Conservation (phyloP, 2,113 vertebrate genomes). For the Malurus cyaneus region DNA sequence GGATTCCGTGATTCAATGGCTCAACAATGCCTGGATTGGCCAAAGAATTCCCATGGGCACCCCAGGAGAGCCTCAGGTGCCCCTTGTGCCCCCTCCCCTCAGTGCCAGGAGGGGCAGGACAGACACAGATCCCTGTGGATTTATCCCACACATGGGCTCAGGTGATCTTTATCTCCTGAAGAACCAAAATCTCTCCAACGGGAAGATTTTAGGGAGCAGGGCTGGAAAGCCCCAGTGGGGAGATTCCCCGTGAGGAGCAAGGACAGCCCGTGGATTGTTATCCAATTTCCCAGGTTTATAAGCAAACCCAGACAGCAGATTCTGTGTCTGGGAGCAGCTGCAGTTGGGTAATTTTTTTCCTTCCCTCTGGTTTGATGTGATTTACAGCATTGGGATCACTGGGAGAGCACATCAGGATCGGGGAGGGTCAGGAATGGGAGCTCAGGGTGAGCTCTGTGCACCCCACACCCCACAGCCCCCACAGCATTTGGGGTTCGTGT, state of each 20-base stretch:
- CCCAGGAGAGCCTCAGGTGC: background rate
- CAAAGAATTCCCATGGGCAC: background rate
- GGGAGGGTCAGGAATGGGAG: background rate
- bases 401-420: background rate
- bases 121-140: accelerated
- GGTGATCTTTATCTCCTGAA: background rate
- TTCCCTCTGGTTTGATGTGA: accelerated
- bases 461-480: background rate
- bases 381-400: accelerated
- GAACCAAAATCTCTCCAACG: background rate
- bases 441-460: background rate
- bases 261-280: background rate
- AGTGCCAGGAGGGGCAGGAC: background rate
- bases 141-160: accelerated
- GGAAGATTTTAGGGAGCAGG: background rate
- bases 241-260: background rate
- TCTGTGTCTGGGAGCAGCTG: background rate
- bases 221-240: background rate
- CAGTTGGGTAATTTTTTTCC: accelerated
- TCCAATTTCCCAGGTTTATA: background rate
- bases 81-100: background rate
- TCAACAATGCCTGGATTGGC: accelerated
- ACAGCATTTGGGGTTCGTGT: background rate
- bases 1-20: background rate
- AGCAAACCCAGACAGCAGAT: background rate